These are phyloP conservation scores for Lucilia cuprina DNA, from an alignment of 1,140 invertebrate genomes.

Conservation along the genomic window DNA sequence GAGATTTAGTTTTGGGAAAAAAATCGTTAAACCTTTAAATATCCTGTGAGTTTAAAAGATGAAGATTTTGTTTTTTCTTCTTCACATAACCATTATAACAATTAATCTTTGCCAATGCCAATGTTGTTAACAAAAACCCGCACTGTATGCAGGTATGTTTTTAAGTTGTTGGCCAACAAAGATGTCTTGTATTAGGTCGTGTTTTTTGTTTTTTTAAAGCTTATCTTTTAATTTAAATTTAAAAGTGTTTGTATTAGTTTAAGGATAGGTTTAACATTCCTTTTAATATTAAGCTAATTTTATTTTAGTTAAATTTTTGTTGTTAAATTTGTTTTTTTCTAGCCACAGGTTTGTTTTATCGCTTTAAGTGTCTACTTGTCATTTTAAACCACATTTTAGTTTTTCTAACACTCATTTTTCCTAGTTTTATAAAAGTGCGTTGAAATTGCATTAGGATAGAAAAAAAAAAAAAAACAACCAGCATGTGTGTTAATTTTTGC, in stretches of 20 bases:
- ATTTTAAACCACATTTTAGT: conserved; percentile 29
- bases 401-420: conserved; percentile 24
- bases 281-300: too few relatives aligned
- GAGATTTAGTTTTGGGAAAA: conserved; percentile 40
- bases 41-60: conserved; percentile 42
- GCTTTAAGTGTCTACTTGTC: conserved; percentile 8
- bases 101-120: conserved; percentile 62
- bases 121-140: conserved; percentile 54
- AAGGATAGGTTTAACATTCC: not conserved
- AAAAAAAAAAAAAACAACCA: too few relatives aligned
- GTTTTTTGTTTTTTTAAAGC: conserved; percentile 58
- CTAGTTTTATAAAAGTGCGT: conserved; percentile 22
- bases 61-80: conserved; percentile 39
- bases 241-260: not conserved
- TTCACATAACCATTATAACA: conserved; percentile 56
- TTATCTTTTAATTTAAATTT: conserved; percentile 53
- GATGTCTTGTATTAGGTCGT: conserved; percentile 15
- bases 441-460: not conserved
- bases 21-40: not conserved
- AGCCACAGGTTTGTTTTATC: not conserved
- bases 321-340: not conserved
- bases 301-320: not conserved
- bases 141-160: conserved; percentile 45
- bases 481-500: conserved; percentile 14
- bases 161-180: not conserved